Conservation (phyloP, 23 tunicate species). For the Styela clava region DNA sequence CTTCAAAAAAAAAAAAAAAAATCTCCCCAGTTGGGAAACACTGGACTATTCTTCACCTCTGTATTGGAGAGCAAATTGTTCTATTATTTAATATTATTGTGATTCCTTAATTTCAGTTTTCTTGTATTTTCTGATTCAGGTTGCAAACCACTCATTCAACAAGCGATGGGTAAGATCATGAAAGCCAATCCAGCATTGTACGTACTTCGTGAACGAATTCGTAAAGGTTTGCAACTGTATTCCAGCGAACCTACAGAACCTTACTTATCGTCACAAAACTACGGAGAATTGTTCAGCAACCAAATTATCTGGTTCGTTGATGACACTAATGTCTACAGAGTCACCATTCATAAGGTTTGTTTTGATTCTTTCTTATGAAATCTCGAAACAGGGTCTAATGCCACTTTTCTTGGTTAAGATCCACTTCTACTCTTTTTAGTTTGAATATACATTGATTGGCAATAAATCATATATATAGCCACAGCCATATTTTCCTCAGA, state of each 20-base stretch:
- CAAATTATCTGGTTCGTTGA: slow-evolving; percentile 99
- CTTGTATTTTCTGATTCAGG: no score
- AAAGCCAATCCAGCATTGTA: slow-evolving; percentile 98
- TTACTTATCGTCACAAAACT: slow-evolving; percentile 97
- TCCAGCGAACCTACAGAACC: slow-evolving; percentile 99
- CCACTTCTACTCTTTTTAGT: no score
- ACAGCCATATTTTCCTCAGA: no score
- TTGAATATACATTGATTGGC: no score
- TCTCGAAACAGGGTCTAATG: no score
- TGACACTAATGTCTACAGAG: slow-evolving; percentile 99
- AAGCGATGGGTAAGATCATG: slow-evolving; percentile 99
- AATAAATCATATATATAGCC: no score
- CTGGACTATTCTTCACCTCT: no score
- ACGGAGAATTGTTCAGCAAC: slow-evolving; percentile 98
- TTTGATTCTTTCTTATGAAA: neutral
- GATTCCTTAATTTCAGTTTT: no score
- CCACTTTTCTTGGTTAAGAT: neutral
- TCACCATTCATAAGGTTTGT: slow-evolving; percentile 97
- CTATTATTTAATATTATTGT: no score
- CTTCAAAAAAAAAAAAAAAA: no score
- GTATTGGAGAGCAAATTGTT: no score
- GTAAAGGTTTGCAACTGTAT: slow-evolving; percentile 94
- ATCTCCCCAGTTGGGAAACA: no score
- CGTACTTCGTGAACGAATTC: slow-evolving; percentile 83
- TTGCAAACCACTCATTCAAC: slow-evolving; percentile 89